A percentile compares a stretch with the other conserved stretches of the same genome.
Evolutionary conservation across 35 echinoderm and acorn worm genomes (phyloP).

Genomic region (Eucidaris tribuloides): DNA sequence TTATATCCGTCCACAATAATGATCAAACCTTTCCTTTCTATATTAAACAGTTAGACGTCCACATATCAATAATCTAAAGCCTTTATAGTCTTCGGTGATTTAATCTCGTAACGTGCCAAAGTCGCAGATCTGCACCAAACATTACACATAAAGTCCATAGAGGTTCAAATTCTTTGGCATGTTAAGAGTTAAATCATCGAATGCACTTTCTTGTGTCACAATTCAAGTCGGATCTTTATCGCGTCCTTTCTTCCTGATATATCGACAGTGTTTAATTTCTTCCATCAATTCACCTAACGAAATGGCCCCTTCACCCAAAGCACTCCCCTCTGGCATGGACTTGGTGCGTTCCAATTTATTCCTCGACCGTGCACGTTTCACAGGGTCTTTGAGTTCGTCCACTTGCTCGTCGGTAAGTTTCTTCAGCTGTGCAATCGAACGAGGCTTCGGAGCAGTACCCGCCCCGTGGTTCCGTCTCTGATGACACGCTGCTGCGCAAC

Average conservation of each 20-base stretch:
- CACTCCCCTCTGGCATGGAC: background rate
- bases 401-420: background rate
- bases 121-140: no score
- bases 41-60: no score
- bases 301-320: background rate
- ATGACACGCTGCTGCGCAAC: background rate
- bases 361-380: background rate
- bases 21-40: no score
- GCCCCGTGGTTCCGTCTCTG: background rate
- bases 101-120: no score
- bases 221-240: no score
- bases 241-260: background rate
- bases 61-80: no score
- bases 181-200: no score
- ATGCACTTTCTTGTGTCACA: no score
- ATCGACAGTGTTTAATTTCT: slow-evolving; percentile 2
- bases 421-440: background rate
- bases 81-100: no score
- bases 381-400: background rate
- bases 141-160: no score
- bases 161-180: no score
- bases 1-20: no score
- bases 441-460: background rate
- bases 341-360: background rate
- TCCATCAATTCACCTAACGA: background rate